Evolutionary conservation across 2,888 invertebrate genomes (phyloP), one percentile per base, ranked within the genome.

Genomic region (Macrophya annulata): DNA sequence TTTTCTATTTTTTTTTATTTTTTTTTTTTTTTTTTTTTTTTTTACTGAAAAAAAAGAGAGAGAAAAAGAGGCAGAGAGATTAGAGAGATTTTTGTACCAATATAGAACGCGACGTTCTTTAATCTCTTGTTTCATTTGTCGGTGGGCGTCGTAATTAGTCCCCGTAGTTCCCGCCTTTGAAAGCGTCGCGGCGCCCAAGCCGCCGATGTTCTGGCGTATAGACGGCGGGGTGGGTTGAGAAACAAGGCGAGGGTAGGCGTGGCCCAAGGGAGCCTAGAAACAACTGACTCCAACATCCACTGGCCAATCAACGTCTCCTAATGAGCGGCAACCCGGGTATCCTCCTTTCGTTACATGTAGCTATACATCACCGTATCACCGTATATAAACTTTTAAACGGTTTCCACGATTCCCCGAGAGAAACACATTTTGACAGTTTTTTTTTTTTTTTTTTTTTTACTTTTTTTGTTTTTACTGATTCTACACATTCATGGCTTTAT

Each of bases 91-190:
- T n/a, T n/a, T n/a, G n/a, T n/a, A n/a, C n/a, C n/a, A n/a, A 74
- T 68, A 43, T 6, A 25, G 43, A 68, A 45, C 45, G 43, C 5
- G 48, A 48, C 10, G 25, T 12, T 21, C 21, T 62, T 25, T 71
- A 15, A 21, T 17, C 68, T 37, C 79, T 62, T 86, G 82, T 86
- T 89, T 92, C 92, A 92, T 92, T 92, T 92, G 92, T 90, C 90
- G 90, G 91, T 92, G 92, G 93, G 93, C 92, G 93, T 92, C 90
- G 92, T 93, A 93, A 93, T 93, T 93, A 93, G 91, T 92, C 90
- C 86, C 90, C 86, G 88, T 87, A 89, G 91, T 91, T 90, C 91
- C 92, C 92, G 92, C 92, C 93, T 92, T 92, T 92, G 91, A 91
- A 86, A 87, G 87, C 87, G 89, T 88, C 89, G 90, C 88, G 91